phyloP scores from a whole-genome alignment of 92 coral and sea anemone genomes.

The Bergia puertoricense region DNA sequence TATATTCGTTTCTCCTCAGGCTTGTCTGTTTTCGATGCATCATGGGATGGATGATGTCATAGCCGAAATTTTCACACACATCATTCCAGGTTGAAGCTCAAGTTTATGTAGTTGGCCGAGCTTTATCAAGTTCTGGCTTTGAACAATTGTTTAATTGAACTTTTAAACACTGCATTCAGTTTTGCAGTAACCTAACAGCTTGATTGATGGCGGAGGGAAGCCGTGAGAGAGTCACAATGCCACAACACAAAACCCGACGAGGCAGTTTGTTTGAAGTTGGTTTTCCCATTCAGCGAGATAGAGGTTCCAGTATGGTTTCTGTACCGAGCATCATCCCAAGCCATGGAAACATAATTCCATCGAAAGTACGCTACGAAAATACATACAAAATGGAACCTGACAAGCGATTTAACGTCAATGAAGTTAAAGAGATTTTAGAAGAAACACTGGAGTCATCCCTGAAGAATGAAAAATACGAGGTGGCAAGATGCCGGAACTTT shows the following conservation, averaged over 20 bases:
- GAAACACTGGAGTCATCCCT: slow-evolving; percentile 86
- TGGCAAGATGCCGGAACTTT: slow-evolving; percentile 65
- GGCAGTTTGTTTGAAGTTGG: slow-evolving; percentile 99
- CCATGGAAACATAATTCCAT: slow-evolving; percentile 61
- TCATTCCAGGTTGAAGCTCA: background rate
- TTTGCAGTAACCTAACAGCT: background rate
- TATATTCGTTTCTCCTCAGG: too few species aligned
- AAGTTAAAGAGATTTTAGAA: slow-evolving; percentile 86
- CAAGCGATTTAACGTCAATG: slow-evolving; percentile 85
- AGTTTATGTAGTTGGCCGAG: too few species aligned
- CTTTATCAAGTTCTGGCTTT: background rate
- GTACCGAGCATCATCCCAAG: slow-evolving; percentile 86
- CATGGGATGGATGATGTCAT: background rate
- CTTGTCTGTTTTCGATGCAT: background rate
- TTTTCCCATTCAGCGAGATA: slow-evolving; percentile 81
- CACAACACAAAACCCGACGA: slow-evolving; percentile 65
- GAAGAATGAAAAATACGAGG: slow-evolving; percentile 77
- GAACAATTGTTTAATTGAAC: background rate
- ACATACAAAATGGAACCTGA: slow-evolving; percentile 91
- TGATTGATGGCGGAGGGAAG: slow-evolving; percentile 18
- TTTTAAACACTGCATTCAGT: background rate
- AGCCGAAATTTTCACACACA: background rate
- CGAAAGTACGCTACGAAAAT: slow-evolving; percentile 85
- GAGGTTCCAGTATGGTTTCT: slow-evolving; percentile 93
- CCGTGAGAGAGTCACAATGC: slow-evolving; percentile 27